Evolutionary conservation across 2,797 vertebrate species (phyloP).

Genomic region (Bufotes viridis): DNA sequence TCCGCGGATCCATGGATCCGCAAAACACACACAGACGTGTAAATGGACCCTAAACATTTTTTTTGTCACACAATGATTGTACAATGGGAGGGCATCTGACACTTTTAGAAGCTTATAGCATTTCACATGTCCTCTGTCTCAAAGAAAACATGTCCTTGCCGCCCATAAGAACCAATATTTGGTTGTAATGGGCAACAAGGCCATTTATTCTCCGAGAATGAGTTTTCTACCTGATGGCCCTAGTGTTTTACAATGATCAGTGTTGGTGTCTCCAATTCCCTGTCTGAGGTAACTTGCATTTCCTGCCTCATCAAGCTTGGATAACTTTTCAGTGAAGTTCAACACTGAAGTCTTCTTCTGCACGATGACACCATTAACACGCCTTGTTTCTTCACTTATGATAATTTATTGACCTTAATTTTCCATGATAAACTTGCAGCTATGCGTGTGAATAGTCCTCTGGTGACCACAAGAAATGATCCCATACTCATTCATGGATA

Average conservation of each 20-base stretch:
- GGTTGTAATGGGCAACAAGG: background rate
- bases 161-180: background rate
- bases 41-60: too few relatives aligned
- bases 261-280: background rate
- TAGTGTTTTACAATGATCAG: background rate
- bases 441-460: slow-evolving; percentile 51
- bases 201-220: background rate
- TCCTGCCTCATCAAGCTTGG: background rate
- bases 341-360: slow-evolving; percentile 3
- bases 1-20: too few relatives aligned
- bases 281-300: background rate
- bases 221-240: background rate
- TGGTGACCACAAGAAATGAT: slow-evolving; percentile 17
- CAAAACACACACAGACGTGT: too few relatives aligned
- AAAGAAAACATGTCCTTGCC: too few relatives aligned
- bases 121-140: too few relatives aligned
- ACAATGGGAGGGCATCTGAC: too few relatives aligned
- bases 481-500: slow-evolving; percentile 55
- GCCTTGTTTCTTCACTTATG: slow-evolving; percentile 34
- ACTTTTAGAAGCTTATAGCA: too few relatives aligned
- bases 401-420: slow-evolving; percentile 5
- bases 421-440: slow-evolving; percentile 28
- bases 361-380: background rate
- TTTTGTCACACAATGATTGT: too few relatives aligned
- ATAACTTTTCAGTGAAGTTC: slow-evolving; percentile 15